Evolutionary conservation across 1,140 invertebrate genomes (phyloP), one percentile per base, ranked within the genome.

Genomic region (Zaprionus ghesquierei): DNA sequence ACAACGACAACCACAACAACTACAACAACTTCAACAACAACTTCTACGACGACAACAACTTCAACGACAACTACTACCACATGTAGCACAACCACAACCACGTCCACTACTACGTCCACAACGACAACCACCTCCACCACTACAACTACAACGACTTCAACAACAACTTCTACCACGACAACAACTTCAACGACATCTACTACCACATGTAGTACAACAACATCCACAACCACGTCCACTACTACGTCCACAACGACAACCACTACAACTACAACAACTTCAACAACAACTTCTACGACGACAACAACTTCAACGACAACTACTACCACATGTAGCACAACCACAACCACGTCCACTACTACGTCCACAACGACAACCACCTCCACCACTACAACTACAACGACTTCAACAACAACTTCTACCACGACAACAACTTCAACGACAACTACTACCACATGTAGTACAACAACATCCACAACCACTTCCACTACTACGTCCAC

Each of bases 221-320:
- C 46, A 23, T n/a, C 46, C 4, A 50, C 64, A 4, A 35, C 1
- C 49, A 51, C 60, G 0, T 60, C 62, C 4, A 66, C 62, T 0
- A 50, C 62, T 0, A 66, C 70, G 1, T 61, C 61, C n/a, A 59
- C 61, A 0, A 53, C 46, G 0, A 58, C 61, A 8, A 64, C 61
- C 0, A 41, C 61, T 0, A 54, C 22, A 0, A 54, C 61, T 0
- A 44, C 50, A 0, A 64, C 50, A 0, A 35, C 33, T 0, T 27
- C 61, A 0, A 46, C 56, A 0, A 53, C 62, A 1, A 59, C 61
- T 0, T 65, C 69, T 0, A 71, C 61, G 0, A 65, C 69, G 0
- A 64, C 69, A 2, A 72, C 69, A 9, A 59, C 60, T 1, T 55
- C 73, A 0, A 62, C 54, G 0, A 38, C 66, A 0, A 59, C 73